Conservation (phyloP, 2,113 vertebrate genomes). For the Catharus minimus region DNA sequence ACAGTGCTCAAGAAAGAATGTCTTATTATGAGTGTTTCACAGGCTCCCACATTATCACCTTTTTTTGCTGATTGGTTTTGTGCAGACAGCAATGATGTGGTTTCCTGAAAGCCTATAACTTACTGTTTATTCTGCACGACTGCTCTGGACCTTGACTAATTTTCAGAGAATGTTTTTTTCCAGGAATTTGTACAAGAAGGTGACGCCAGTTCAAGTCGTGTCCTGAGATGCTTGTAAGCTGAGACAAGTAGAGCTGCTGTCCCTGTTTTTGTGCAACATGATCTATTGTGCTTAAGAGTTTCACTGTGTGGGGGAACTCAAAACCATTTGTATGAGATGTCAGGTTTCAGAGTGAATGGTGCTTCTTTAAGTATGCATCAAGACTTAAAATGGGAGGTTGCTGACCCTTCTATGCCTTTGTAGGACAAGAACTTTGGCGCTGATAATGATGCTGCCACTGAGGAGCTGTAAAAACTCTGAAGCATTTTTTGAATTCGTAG, state of each 20-base stretch:
- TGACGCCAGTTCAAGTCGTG: conserved; percentile 12
- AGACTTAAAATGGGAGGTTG: neutral
- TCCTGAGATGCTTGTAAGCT: conserved; percentile 50
- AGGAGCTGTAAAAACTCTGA: neutral
- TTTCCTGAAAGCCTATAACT: conserved; percentile 29
- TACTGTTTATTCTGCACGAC: conserved; percentile 45
- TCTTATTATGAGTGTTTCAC: conserved; percentile 24
- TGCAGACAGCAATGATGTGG: neutral
- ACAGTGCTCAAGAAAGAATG: conserved; percentile 28
- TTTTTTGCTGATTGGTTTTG: conserved; percentile 11
- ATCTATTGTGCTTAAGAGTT: conserved; percentile 1
- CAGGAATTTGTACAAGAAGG: conserved; percentile 35
- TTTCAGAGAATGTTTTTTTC: conserved; percentile 50
- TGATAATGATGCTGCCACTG: neutral
- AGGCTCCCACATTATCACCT: conserved; percentile 28
- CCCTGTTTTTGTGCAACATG: conserved; percentile 34
- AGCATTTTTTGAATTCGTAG: neutral
- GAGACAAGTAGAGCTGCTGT: neutral
- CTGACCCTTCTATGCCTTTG: neutral
- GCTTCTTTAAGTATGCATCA: conserved; percentile 17
- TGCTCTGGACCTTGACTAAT: conserved; percentile 24
- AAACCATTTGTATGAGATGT: conserved; percentile 36
- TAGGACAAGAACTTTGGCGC: neutral
- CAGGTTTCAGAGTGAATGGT: conserved; percentile 32
- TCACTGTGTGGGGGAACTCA: neutral